Evolutionary conservation across 2,113 vertebrate species (phyloP).

Genomic region (Gila orcuttii): DNA sequence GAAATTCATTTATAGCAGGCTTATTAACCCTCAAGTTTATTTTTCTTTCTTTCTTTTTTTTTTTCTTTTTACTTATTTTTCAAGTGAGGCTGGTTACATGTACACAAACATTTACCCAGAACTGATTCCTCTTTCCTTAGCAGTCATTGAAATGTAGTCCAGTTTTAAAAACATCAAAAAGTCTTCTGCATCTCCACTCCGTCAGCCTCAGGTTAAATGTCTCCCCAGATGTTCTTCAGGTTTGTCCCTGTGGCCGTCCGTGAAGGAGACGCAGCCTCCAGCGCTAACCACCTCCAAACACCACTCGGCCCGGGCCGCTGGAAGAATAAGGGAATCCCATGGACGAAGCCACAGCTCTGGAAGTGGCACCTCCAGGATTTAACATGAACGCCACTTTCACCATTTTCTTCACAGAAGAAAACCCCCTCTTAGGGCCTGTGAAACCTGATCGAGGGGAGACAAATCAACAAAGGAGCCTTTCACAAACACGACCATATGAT

Average conservation of each 20-base stretch:
- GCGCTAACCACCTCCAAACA: constrained; percentile 65
- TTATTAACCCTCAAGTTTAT: constrained; percentile 64
- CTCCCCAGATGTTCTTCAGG: constrained; percentile 48
- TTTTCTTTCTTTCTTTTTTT: constrained; percentile 31
- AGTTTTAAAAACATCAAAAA: constrained; percentile 68
- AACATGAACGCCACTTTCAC: constrained; percentile 56
- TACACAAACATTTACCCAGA: constrained; percentile 75
- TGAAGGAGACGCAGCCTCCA: constrained; percentile 63
- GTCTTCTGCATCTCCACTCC: constrained; percentile 54
- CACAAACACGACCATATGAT: constrained; percentile 25
- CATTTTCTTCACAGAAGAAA: constrained; percentile 99
- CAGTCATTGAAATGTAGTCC: constrained; percentile 69
- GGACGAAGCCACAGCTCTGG: constrained; percentile 67
- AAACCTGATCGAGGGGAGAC: constrained; percentile 80
- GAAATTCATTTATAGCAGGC: constrained; percentile 68
- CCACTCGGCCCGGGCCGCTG: constrained; percentile 63
- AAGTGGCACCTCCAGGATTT: constrained; percentile 66
- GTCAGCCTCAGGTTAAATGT: constrained; percentile 39
- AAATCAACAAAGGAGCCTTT: constrained; percentile 53
- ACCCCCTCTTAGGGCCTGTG: constrained; percentile 89
- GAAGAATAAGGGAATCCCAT: constrained; percentile 69
- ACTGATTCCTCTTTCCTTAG: constrained; percentile 66
- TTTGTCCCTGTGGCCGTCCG: constrained; percentile 56
- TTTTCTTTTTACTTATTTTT: constrained; percentile 3
- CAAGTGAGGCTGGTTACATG: constrained; percentile 84